Evolutionary conservation across 2,113 vertebrate species (phyloP), one percentile per base, ranked within the genome.

Genomic region (Gymnobelideus leadbeateri): DNA sequence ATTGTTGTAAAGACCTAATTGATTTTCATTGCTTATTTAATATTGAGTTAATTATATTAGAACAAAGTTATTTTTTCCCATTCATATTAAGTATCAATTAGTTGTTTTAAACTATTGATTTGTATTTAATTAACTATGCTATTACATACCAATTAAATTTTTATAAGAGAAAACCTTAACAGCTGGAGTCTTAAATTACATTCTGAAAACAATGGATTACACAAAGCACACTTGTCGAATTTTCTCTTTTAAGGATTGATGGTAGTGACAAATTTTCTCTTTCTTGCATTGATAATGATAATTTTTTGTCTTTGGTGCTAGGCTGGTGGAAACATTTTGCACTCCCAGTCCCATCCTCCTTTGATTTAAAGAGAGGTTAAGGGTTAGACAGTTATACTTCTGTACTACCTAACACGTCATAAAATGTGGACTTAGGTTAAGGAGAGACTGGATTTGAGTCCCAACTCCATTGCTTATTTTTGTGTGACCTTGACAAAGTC

Each of bases 81-180:
- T 97, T 98, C 98, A 98, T 99, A 99, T 99, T 99, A 99, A 98
- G 98, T 98, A 98, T 98, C 98, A 99, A 98, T 99, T 99, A 98
- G 98, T 97, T 98, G 98, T 96, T 98, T 98, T 98, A 98, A 98
- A 98, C 97, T 98, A 98, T 99, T 98, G 98, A 99, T 99, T 98
- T 98, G 98, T 98, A 98, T 98, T 98, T 99, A 98, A 99, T 99
- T 99, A 99, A 98, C 98, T 98, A 93, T 97, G 98, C 98, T 98
- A 98, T 99, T 99, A 99, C 98, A 98, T 98, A 98, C 98, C 98
- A 99, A 99, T 99, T 99, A 99, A 98, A 98, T 97, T 98, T 98
- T 98, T 98, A 97, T 95, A 98, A 97, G 97, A 98, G 98, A 98
- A 98, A 98, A 97, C 96, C 96, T 93, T 97, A 99, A 98, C 98